Evolutionary conservation across 2,797 vertebrate species (phyloP), one percentile per base, ranked within the genome.

Genomic region (Leucoraja ocellata): DNA sequence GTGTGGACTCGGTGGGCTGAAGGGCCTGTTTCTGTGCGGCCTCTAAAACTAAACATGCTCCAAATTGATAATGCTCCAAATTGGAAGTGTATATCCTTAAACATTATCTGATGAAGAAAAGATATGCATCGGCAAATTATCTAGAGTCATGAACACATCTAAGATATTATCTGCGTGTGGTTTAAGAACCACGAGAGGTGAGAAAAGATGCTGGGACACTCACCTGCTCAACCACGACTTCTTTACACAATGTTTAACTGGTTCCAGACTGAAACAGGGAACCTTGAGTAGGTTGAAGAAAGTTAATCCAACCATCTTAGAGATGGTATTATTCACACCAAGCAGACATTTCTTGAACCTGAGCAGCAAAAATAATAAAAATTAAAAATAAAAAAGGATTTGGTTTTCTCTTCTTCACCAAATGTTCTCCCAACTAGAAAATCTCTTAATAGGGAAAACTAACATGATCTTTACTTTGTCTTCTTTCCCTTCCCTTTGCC

Each of bases 171-270:
- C 18, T 21, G 58, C 21, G 9, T 2, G n/a, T 39, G 32, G 32
- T n/a, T 11, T 9, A 7, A 54, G 13, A n/a, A 46, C 46, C 46
- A 74, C 73, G 10, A n/a, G 58, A 63, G 18, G 58, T 10, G 8
- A 36, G n/a, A 79, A 25, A 14, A 63, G 21, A 23, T 9, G 61
- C 21, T 23, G n/a, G 8, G 28, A 68, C 46, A 97, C 98, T 94
- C 94, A 98, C 98, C 96, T 96, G 14, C 97, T 97, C 96, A 98
- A 98, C 98, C 98, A 98, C 95, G 96, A 96, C 94, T 98, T 97
- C 76, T 96, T 93, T 5, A 95, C 78, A 0, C 98, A 98, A 91
- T 97, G 96, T 88, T 97, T 95, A 0, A 93, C 95, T 54, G 97
- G 94, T 91, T 97, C 96, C 94, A 98, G 96, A 94, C 96, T 95